These are phyloP conservation scores for Scaptomyza cyrtandrae DNA, from an alignment of 2,888 invertebrate genomes.

Conservation along the genomic window DNA sequence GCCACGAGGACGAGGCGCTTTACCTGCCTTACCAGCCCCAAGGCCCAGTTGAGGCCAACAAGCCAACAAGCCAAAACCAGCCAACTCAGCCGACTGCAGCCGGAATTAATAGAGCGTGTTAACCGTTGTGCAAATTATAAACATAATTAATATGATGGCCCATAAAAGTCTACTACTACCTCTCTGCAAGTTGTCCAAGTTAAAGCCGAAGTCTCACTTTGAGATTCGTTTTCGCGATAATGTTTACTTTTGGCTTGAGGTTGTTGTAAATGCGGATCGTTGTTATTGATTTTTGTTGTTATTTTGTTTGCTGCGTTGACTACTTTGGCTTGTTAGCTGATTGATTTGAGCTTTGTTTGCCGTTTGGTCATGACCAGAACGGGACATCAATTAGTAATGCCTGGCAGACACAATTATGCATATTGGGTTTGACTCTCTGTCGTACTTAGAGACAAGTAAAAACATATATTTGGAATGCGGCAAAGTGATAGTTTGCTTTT, in stretches of 20 bases:
- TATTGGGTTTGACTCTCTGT: slow-evolving; percentile 51
- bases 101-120: slow-evolving; percentile 81
- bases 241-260: slow-evolving; percentile 75
- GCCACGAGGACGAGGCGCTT: slow-evolving; percentile 41
- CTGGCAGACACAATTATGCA: slow-evolving; percentile 75
- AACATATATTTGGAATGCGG: slow-evolving; percentile 21
- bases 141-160: slow-evolving; percentile 79
- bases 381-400: slow-evolving; percentile 78
- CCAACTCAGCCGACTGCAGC: slow-evolving; percentile 44
- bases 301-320: slow-evolving; percentile 28
- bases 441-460: slow-evolving; percentile 20
- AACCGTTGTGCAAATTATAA: slow-evolving; percentile 82
- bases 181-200: slow-evolving; percentile 23
- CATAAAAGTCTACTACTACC: slow-evolving; percentile 35
- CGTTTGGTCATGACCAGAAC: slow-evolving; percentile 67
- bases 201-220: slow-evolving; percentile 38
- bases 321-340: slow-evolving; percentile 71
- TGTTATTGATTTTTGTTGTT: slow-evolving; percentile 16
- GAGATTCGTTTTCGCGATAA: slow-evolving; percentile 73
- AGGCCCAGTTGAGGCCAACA: slow-evolving; percentile 39
- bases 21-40: slow-evolving; percentile 37
- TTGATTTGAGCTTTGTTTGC: slow-evolving; percentile 79
- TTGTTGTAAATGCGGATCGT: slow-evolving; percentile 29
- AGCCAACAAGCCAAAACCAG: slow-evolving; percentile 9
- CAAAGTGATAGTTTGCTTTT: slow-evolving; percentile 35